Evolutionary conservation across 2,888 invertebrate species (phyloP), one percentile per base, ranked within the genome.

Genomic region (Endotricha flammealis): DNA sequence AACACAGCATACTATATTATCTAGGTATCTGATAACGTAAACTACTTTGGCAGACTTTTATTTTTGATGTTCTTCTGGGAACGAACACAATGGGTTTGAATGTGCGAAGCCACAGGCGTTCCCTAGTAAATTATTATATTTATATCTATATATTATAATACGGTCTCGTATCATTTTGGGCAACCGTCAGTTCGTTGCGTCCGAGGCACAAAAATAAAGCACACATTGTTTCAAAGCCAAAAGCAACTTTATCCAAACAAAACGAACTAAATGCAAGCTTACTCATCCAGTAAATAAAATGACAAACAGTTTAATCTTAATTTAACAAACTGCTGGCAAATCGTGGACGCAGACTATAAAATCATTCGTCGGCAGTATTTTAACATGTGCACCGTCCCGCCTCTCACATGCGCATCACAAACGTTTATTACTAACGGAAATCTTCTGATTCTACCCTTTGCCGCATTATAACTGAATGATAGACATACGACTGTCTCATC

Each of bases 361-460:
- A 76, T 77, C 70, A 65, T 57, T 75, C 77, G 53, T 63, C 76
- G 53, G 49, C 46, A 38, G 44, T 48, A 36, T 42, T 41, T 49
- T 46, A 53, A 60, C 68, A 65, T 68, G 59, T 65, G 65, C 58
- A 53, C 37, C 47, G 47, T 54, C 52, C 57, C 57, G 59, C 52
- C 44, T 41, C 49, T 49, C 53, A 50, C 49, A 46, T 64, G 57
- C 42, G 57, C 65, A 57, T 71, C 62, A 71, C 69, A 60, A 50
- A 44, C 61, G 68, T 73, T 80, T 79, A 80, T 79, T 81, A 74
- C 78, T 53, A 80, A 72, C 80, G 80, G 80, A 81, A 78, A 72
- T 70, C 67, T 67, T 48, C 48, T 56, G 61, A 57, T 65, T 62
- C 56, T 58, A 54, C 60, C 49, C 54, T 55, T 50, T 53, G 43